Base-by-base conservation (phyloP, 2,888 invertebrate species). In the Caenorhabditis sp. region DNA sequence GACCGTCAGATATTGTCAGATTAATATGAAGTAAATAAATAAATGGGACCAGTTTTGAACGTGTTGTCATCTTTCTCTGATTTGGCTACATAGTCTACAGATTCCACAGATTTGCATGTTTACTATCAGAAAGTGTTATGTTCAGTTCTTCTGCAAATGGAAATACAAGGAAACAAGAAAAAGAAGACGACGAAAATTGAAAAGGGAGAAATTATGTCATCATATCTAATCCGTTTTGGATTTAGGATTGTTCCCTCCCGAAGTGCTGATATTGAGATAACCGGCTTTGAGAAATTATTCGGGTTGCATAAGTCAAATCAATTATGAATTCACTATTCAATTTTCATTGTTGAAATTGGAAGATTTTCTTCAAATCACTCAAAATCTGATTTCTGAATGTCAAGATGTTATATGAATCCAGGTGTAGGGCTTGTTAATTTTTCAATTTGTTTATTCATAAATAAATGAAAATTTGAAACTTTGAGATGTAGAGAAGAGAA, bases 291-390 rank as follows among this genome's bases (percentile, higher is more conserved):
- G 67, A 50, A 53, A 76, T 76, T 58, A 74, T 74, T 67, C 37
- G 44, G 76, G 67, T 76, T 76, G 76, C 76, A 67, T 76, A 76
- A 76, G 76, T 76, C 76, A 67, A 67, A 76, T 67, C 76, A 76
- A 76, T 76, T 76, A 76, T 76, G 44, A 68, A 58, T 37, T 67
- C 5, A 60, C 40, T 11, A 40, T 40, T 40, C 40, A 40, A 40
- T 40, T 40, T 13, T 40, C 40, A 40, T 13, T 40, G 24, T 28
- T 55, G 26, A 22, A 62, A 72, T 64, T 50, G 50, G 56, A 64
- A 62, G 50, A 58, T 32, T 40, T 13, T 13, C 13, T 13, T 13
- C 40, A 40, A 40, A 40, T 40, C 40, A 11, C 40, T 40, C 40
- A 40, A 5, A 40, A 13, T 40, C 40, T 51, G 26, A 22, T 61